Conservation (phyloP, 2,113 vertebrate genomes). For the Scopus umbretta region DNA sequence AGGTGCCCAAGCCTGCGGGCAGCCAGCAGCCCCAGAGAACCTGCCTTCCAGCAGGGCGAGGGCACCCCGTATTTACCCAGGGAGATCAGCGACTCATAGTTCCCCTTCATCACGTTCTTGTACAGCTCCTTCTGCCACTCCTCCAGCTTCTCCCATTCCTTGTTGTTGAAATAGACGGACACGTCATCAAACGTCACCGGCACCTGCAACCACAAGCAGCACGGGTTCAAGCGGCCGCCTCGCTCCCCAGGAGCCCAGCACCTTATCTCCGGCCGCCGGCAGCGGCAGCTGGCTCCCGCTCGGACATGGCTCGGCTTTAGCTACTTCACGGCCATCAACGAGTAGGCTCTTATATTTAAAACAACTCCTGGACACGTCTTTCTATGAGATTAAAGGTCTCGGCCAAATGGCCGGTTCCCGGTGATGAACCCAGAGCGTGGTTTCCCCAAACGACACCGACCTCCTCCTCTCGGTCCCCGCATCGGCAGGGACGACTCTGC, state of each 20-base stretch:
- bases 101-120: conserved; percentile 78
- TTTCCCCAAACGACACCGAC: fast-evolving
- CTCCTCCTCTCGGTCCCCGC: neutral
- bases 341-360: neutral
- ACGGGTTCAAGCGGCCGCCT: neutral
- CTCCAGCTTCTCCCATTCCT: conserved; percentile 79
- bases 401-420: fast-evolving
- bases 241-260: neutral
- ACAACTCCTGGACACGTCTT: neutral
- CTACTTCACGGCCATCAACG: fast-evolving
- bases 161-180: conserved; percentile 76
- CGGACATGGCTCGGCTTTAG: neutral
- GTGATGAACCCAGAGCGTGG: neutral
- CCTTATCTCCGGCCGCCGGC: neutral
- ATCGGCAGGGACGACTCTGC: neutral
- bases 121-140: conserved; percentile 82
- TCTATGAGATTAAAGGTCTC: neutral
- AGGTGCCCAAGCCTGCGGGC: neutral
- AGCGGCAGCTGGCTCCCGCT: neutral
- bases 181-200: conserved; percentile 76
- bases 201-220: conserved; percentile 64
- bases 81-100: conserved; percentile 77
- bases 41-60: neutral
- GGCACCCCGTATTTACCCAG: conserved; percentile 63
- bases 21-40: neutral